Evolutionary conservation across 2,888 invertebrate species (phyloP).

Genomic region (Bellardia bayeri): DNA sequence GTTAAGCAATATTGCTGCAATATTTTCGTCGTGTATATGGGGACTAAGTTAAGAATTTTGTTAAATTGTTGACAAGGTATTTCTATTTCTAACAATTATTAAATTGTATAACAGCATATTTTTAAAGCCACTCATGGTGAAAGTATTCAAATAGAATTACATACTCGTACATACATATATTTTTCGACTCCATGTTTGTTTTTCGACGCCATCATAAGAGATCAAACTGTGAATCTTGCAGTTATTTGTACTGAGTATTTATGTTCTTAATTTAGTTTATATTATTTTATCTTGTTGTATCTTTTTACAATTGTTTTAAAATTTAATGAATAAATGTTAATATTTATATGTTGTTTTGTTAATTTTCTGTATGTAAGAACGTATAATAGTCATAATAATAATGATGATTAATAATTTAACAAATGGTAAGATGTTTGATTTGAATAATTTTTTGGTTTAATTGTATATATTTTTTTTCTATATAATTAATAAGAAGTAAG

Average conservation of each 20-base stretch:
- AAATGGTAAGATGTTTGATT: constrained; percentile 36
- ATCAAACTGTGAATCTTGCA: neutral
- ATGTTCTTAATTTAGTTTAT: neutral
- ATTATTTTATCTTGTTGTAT: neutral
- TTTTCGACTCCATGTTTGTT: too few relatives aligned
- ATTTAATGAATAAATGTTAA: constrained; percentile 22
- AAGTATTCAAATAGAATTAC: too few relatives aligned
- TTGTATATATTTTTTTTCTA: constrained; percentile 29
- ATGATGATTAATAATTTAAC: constrained; percentile 43
- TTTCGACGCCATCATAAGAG: too few relatives aligned
- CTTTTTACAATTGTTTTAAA: constrained; percentile 27
- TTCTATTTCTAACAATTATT: too few relatives aligned
- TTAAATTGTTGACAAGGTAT: too few relatives aligned
- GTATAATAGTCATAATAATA: constrained; percentile 46
- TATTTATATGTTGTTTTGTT: constrained; percentile 28
- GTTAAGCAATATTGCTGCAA: too few relatives aligned
- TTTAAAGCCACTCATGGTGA: too few relatives aligned
- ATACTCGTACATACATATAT: too few relatives aligned
- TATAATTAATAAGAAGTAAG: constrained; percentile 48
- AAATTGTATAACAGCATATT: too few relatives aligned
- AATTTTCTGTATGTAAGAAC: neutral
- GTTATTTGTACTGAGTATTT: constrained; percentile 2
- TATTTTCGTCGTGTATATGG: too few relatives aligned
- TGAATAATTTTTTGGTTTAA: constrained; percentile 11
- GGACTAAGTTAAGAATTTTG: too few relatives aligned